Evolutionary conservation across 2,797 vertebrate species (phyloP).

Genomic region (Benthosema pterotum): DNA sequence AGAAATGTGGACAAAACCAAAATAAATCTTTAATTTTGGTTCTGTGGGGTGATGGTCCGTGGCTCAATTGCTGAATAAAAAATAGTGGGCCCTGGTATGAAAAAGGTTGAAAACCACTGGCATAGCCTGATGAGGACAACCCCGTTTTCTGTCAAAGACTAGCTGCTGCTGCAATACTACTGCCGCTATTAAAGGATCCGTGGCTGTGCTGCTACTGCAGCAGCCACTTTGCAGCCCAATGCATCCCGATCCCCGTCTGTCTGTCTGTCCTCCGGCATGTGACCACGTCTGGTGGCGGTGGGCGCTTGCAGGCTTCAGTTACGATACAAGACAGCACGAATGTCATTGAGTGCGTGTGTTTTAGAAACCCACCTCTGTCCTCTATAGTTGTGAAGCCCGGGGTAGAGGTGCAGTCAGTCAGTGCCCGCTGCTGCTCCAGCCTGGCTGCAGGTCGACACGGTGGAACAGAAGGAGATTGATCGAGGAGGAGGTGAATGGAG

Average conservation of each 20-base stretch:
- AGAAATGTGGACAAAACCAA: too few relatives aligned
- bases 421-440: constrained; percentile 33
- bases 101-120: too few relatives aligned
- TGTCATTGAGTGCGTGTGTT: neutral
- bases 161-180: constrained; percentile 2
- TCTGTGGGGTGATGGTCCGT: too few relatives aligned
- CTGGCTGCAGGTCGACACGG: constrained; percentile 37
- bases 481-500: constrained; percentile 1
- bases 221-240: neutral
- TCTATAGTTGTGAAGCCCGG: constrained; percentile 36
- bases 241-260: too few relatives aligned
- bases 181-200: neutral
- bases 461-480: constrained; percentile 18
- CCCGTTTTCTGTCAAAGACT: neutral
- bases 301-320: neutral
- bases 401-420: too few relatives aligned
- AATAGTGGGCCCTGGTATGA: too few relatives aligned
- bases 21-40: too few relatives aligned
- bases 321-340: neutral
- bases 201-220: neutral
- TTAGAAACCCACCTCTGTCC: constrained; percentile 54
- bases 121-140: neutral
- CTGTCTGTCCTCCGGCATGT: too few relatives aligned
- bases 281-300: neutral
- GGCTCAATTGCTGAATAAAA: too few relatives aligned